phyloP scores from a whole-genome alignment of 2,113 vertebrate species.

The Cyanoramphus novaezelandiae region DNA sequence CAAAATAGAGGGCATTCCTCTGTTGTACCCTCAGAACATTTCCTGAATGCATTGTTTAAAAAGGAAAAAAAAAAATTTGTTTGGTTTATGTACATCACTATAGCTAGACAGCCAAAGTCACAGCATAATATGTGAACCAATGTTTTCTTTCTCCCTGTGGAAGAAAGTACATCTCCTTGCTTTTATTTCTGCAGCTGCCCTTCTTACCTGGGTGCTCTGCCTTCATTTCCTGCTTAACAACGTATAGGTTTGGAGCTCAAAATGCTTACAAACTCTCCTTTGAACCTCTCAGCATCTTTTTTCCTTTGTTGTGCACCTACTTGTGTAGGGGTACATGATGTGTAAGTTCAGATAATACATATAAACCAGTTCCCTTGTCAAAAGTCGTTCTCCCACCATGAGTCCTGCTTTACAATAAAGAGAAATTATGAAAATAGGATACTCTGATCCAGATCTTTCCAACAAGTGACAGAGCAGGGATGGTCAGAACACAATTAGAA shows the following conservation, averaged over 20 bases:
- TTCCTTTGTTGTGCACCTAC: neutral
- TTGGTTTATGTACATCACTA: neutral
- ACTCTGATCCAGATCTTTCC: neutral
- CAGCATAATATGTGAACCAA: neutral
- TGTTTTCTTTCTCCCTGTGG: neutral
- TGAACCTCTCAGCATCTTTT: neutral
- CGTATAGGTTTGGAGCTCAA: neutral
- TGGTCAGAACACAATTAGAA: accelerated
- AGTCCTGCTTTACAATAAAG: neutral
- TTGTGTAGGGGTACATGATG: neutral
- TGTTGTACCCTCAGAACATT: neutral
- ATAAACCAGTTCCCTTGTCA: neutral
- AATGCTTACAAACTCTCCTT: neutral
- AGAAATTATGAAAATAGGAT: neutral
- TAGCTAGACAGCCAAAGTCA: neutral
- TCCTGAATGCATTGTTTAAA: neutral
- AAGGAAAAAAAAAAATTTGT: neutral
- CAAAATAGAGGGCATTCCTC: neutral
- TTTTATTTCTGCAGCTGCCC: neutral
- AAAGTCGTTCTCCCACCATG: neutral
- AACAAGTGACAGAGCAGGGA: accelerated
- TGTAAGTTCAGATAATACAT: neutral
- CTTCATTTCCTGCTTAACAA: neutral
- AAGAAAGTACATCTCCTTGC: neutral
- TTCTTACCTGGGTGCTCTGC: neutral